A percentile compares a stretch with the other conserved stretches of the same genome.
Evolutionary conservation across 2,797 vertebrate genomes (phyloP).

Genomic region (Hydrophis major): DNA sequence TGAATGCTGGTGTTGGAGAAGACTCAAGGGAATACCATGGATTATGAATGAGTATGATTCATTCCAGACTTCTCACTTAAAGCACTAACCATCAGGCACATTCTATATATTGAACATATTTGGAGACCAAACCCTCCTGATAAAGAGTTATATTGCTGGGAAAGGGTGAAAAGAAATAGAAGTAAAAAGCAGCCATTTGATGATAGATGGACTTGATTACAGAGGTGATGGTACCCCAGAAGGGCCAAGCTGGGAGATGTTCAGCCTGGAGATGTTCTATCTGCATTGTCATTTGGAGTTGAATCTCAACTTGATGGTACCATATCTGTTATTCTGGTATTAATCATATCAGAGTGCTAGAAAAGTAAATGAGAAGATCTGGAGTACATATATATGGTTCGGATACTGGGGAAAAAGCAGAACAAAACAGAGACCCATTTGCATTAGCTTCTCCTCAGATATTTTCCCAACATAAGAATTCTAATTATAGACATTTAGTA

Average conservation of each 20-base stretch:
- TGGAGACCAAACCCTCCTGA: too few species aligned
- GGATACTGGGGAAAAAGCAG: not conserved
- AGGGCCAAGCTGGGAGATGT: too few species aligned
- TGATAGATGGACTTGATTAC: too few species aligned
- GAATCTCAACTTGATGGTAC: not conserved
- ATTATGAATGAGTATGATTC: too few species aligned
- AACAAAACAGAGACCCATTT: not conserved
- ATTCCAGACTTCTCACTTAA: too few species aligned
- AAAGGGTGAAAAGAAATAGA: too few species aligned
- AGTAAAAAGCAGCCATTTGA: too few species aligned
- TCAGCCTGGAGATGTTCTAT: not conserved
- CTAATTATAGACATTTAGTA: not conserved
- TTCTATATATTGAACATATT: too few species aligned
- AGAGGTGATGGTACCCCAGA: too few species aligned
- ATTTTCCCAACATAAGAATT: slow-evolving; percentile 27
- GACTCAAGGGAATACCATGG: not conserved
- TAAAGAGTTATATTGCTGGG: too few species aligned
- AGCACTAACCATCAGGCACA: too few species aligned
- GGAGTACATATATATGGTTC: not conserved
- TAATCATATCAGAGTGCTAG: not conserved
- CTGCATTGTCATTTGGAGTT: not conserved
- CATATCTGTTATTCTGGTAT: not conserved
- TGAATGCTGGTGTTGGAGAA: not conserved
- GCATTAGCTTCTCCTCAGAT: not conserved
- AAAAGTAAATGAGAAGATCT: slow-evolving; percentile 17